Evolutionary conservation across 2,888 invertebrate species (phyloP).

Genomic region (Malachius bipustulatus): DNA sequence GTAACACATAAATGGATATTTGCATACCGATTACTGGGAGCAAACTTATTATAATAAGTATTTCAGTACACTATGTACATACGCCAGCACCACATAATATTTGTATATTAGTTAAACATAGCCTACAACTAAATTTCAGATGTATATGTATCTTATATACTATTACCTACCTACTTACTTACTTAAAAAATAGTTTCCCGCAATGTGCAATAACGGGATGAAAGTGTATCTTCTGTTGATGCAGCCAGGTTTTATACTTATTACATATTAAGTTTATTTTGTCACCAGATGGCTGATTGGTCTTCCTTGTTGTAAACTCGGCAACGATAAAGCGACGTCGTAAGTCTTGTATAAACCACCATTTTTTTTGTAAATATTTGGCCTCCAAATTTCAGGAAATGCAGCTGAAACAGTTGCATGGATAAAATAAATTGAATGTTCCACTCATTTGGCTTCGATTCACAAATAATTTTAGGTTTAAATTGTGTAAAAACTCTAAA

Average conservation of each 20-base stretch:
- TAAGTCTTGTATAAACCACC: conserved; percentile 28
- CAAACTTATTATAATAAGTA: no score
- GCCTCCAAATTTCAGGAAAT: conserved; percentile 39
- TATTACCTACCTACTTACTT: no score
- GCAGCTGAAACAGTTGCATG: conserved; percentile 32
- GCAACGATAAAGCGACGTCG: conserved; percentile 34
- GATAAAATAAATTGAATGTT: conserved; percentile 36
- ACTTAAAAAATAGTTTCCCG: no score
- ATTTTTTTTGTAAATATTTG: conserved; percentile 30
- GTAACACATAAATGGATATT: no score
- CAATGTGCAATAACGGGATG: conserved; percentile 26
- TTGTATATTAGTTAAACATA: no score
- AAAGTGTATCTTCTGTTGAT: conserved; percentile 15
- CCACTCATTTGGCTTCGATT: conserved; percentile 36
- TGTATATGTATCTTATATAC: no score
- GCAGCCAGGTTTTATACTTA: conserved; percentile 14
- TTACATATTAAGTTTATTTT: conserved; percentile 35
- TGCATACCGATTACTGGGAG: no score
- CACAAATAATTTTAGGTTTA: conserved; percentile 36
- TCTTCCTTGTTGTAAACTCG: conserved; percentile 37
- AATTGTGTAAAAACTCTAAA: conserved; percentile 30
- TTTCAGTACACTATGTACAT: no score
- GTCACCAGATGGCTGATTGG: conserved; percentile 37
- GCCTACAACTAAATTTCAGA: no score
- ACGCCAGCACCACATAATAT: no score